Conservation (phyloP, 1,140 invertebrate species). For the Rhyacophila brunnea region DNA sequence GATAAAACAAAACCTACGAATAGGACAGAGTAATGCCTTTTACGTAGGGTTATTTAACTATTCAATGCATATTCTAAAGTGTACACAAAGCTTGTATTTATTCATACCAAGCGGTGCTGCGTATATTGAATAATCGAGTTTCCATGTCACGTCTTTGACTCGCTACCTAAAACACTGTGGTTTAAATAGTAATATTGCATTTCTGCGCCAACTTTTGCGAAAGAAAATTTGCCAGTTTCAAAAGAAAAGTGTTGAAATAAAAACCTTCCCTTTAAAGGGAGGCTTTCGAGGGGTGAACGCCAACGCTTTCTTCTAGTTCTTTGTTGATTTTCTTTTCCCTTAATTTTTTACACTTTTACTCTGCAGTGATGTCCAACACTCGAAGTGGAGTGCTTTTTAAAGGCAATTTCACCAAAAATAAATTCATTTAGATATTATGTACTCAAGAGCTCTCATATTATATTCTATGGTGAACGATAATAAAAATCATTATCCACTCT, state of each 20-base stretch:
- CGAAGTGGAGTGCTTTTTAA: too few species aligned
- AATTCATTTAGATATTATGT: too few species aligned
- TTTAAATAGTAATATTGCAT: conserved; percentile 35
- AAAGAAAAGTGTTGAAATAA: conserved; percentile 16
- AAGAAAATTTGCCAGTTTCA: conserved; percentile 25
- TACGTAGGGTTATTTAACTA: too few species aligned
- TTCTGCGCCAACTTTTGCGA: conserved; percentile 20
- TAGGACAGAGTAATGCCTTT: too few species aligned
- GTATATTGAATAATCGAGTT: conserved; percentile 17
- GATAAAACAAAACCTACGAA: too few species aligned
- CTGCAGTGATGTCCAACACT: too few species aligned
- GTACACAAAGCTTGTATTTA: too few species aligned
- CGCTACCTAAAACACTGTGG: conserved; percentile 20
- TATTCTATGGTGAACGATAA: too few species aligned
- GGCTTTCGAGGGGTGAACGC: conserved; percentile 3
- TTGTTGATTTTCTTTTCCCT: conserved; percentile 29
- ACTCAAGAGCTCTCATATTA: too few species aligned
- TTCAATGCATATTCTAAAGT: too few species aligned
- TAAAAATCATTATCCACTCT: too few species aligned
- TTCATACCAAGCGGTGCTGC: background rate
- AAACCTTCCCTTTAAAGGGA: conserved; percentile 11
- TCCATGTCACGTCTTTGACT: conserved; percentile 26
- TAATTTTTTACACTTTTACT: conserved; percentile 25
- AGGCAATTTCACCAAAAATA: too few species aligned
- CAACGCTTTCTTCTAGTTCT: background rate